phyloP scores from a whole-genome alignment of 2,888 invertebrate species.

The Noctua janthe region DNA sequence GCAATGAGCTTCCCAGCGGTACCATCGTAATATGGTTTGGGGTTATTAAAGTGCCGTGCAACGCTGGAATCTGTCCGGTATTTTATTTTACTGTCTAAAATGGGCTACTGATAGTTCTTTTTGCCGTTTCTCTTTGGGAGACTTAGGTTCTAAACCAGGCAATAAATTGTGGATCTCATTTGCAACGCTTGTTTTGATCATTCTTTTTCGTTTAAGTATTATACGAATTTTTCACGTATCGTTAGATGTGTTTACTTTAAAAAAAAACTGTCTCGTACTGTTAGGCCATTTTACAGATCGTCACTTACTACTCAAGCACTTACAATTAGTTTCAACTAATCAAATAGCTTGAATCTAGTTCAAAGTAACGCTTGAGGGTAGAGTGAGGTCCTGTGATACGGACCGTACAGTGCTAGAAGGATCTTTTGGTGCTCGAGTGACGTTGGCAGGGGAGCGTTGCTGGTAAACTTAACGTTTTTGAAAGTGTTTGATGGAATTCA shows the following conservation, averaged over 20 bases:
- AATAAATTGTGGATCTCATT: neutral
- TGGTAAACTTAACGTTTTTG: neutral
- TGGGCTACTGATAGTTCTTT: slow-evolving; percentile 12
- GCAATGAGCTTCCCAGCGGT: slow-evolving; percentile 46
- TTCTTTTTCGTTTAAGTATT: neutral
- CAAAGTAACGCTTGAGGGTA: too few species aligned
- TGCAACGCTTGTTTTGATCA: neutral
- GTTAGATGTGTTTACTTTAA: neutral
- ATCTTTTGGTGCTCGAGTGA: neutral
- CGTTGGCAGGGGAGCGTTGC: neutral
- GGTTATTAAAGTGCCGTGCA: slow-evolving; percentile 35
- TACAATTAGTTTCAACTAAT: neutral
- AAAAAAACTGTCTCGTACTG: neutral
- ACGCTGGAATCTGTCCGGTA: slow-evolving; percentile 27
- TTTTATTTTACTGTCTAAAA: slow-evolving; percentile 34
- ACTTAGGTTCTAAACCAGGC: neutral
- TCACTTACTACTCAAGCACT: too few species aligned
- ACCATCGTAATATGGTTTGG: slow-evolving; percentile 33
- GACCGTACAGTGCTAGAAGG: neutral
- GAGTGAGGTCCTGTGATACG: too few species aligned
- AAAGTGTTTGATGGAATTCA: neutral
- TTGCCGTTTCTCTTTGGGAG: slow-evolving; percentile 4
- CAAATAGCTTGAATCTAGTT: too few species aligned
- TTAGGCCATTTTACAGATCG: too few species aligned
- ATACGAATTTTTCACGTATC: neutral